Conservation (phyloP, 2,888 invertebrate genomes). For the Habrosyne pyritoides region DNA sequence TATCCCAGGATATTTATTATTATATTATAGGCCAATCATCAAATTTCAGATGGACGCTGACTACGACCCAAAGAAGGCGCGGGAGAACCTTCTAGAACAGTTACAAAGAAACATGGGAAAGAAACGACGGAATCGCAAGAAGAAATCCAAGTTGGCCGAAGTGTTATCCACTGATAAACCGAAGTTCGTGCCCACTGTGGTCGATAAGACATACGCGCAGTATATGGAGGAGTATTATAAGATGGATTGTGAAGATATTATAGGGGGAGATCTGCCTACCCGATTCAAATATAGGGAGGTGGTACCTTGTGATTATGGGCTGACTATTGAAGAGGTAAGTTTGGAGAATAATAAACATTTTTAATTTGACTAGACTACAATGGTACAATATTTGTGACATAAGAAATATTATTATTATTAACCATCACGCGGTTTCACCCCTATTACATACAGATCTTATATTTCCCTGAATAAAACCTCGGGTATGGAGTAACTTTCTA, state of each 20-base stretch:
- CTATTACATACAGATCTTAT: no score
- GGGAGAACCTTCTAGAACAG: conserved; percentile 81
- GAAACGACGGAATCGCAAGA: conserved; percentile 83
- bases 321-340: conserved; percentile 93
- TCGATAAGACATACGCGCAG: conserved; percentile 89
- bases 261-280: conserved; percentile 95
- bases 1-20: no score
- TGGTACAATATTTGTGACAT: no score
- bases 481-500: no score
- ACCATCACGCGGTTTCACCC: no score
- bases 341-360: no score
- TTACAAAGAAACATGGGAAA: conserved; percentile 81
- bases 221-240: conserved; percentile 98
- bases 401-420: no score
- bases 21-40: no score
- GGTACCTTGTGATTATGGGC: conserved; percentile 94
- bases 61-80: conserved; percentile 85
- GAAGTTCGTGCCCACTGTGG: conserved; percentile 88
- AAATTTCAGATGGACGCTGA: conserved; percentile 93
- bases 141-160: conserved; percentile 90
- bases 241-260: conserved; percentile 97
- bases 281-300: conserved; percentile 96
- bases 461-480: no score
- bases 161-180: conserved; percentile 91
- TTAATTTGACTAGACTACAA: no score